Percentiles rank a stretch among this genome's conserved stretches.
phyloP scores from a whole-genome alignment of 2,797 vertebrate species.

The Linurgus olivaceus region DNA sequence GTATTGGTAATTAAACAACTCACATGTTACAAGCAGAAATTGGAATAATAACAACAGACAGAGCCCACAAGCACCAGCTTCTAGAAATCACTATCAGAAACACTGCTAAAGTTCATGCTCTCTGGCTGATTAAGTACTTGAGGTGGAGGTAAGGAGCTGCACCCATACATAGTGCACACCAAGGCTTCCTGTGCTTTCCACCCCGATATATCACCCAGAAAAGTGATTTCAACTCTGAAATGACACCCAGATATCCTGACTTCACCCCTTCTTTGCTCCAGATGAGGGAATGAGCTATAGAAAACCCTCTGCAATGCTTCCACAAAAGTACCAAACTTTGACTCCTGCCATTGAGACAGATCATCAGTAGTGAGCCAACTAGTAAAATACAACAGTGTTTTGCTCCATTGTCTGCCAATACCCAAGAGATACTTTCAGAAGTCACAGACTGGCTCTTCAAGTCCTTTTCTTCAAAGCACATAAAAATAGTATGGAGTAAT shows the following conservation, averaged over 20 bases:
- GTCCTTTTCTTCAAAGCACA: not conserved
- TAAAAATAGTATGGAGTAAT: not conserved
- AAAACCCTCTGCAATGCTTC: not conserved
- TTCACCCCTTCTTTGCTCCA: not conserved
- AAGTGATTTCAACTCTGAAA: not conserved
- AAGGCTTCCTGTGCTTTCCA: not conserved
- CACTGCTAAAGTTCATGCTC: not conserved
- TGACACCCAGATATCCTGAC: not conserved
- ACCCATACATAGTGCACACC: fast-evolving
- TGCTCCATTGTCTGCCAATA: not conserved
- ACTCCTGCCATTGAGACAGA: not conserved
- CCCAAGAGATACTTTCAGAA: not conserved
- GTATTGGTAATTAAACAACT: not conserved
- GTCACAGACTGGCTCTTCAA: not conserved
- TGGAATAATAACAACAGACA: not conserved
- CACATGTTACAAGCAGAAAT: not conserved
- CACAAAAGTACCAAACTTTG: not conserved
- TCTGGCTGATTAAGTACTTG: not conserved
- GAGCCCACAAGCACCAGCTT: not conserved
- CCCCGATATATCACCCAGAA: not conserved
- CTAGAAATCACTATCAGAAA: not conserved
- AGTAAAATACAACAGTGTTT: not conserved
- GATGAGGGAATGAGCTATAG: not conserved
- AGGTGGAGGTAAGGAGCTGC: not conserved
- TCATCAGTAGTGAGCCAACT: not conserved